Evolutionary conservation across 2,888 invertebrate genomes (phyloP), one percentile per base, ranked within the genome.

Genomic region (Zygogramma bicolorata): DNA sequence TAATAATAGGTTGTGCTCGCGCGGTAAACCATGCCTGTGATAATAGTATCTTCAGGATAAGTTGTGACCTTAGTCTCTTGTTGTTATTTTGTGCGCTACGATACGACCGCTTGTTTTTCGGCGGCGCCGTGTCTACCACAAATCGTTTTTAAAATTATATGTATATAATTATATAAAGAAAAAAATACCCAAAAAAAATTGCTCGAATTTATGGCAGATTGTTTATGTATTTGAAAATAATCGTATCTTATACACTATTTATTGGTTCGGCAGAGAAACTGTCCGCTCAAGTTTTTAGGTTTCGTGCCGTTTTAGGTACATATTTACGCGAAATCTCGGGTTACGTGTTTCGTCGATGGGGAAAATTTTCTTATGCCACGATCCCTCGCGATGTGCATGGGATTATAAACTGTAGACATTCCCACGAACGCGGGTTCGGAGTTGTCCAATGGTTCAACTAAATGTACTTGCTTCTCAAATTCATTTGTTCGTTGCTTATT

Each of bases 41-140:
- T 91, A 91, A 90, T 90, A 90, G 90, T 90, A 90, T 90, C 89
- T 90, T 90, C 90, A 90, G 90, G 90, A 90, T 90, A 90, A 90
- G 90, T 90, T 90, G 90, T 90, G 90, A 90, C 90, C 90, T 90
- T 90, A 90, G 90, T 90, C 89, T 90, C 89, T 90, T 85, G 86
- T 88, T 87, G 86, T 88, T 87, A 87, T 87, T 86, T 87, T 86
- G 87, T 84, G 78, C 78, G 83, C 81, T 71, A 75, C 70, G 74
- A 74, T 74, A 61, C 71, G 61, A 59, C 69, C 80, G 80, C 78
- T 79, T 80, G 77, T 80, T 84, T 80, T 82, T 81, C 77, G 77
- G 77, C 78, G 78, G 78, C 68, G 71, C 73, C 79, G 79, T 81
- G 79, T 66, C 58, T 77, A 81, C 81, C 83, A 83, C 84, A 84